A percentile compares a stretch with the other conserved stretches of the same genome.
Evolutionary conservation across 2,113 vertebrate genomes (phyloP).

Genomic region (Dicentrarchus labrax): DNA sequence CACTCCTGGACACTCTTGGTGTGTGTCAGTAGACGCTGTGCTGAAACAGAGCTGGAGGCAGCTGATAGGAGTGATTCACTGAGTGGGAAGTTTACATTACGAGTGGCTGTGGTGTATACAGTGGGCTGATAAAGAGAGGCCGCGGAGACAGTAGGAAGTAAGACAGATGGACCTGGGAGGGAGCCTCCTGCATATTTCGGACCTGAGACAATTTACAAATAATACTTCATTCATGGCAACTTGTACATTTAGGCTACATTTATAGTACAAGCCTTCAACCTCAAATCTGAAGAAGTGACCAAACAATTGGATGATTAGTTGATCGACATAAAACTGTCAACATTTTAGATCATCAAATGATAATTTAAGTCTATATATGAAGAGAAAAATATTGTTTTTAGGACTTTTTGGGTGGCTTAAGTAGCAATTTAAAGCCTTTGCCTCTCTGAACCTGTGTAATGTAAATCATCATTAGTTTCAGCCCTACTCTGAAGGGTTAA

Average conservation of each 20-base stretch:
- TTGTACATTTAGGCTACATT: not conserved
- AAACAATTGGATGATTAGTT: not conserved
- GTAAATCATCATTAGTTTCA: too few species aligned
- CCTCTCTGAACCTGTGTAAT: too few species aligned
- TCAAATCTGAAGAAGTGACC: not conserved
- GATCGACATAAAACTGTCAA: not conserved
- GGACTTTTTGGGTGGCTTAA: not conserved
- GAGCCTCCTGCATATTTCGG: constrained; percentile 39
- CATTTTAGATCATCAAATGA: not conserved
- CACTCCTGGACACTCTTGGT: constrained; percentile 12
- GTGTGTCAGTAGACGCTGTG: constrained; percentile 23
- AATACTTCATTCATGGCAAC: constrained; percentile 9
- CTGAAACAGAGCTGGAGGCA: constrained; percentile 47
- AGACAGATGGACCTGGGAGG: constrained; percentile 54
- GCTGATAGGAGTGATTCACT: constrained; percentile 59
- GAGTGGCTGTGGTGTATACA: constrained; percentile 67
- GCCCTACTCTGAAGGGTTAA: too few species aligned
- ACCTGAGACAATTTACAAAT: constrained; percentile 34
- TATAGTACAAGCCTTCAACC: not conserved
- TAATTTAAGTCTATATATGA: not conserved
- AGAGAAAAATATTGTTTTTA: not conserved
- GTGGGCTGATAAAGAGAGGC: constrained; percentile 57
- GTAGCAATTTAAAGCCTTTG: too few species aligned
- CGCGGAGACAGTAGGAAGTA: constrained; percentile 51
- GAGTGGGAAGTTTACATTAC: constrained; percentile 79